Evolutionary conservation across 2,888 invertebrate species (phyloP).

Genomic region (Drosophila eohydei): DNA sequence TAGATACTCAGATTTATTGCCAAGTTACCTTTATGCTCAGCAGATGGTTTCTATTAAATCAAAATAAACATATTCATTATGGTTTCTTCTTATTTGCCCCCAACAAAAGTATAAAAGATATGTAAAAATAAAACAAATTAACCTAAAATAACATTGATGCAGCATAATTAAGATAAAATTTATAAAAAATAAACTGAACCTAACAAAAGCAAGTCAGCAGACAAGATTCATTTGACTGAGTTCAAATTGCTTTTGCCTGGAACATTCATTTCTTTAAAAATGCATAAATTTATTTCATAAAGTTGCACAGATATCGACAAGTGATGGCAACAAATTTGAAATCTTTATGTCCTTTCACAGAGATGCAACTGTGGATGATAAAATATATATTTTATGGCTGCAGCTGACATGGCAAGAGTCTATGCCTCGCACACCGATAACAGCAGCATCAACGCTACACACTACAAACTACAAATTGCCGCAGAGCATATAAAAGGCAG

Average conservation of each 20-base stretch:
- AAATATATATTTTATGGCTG: slow-evolving; percentile 65
- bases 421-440: slow-evolving; percentile 39
- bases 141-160: not conserved
- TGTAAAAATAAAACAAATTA: not conserved
- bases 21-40: not conserved
- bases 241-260: not conserved
- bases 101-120: no score
- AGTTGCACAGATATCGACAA: slow-evolving; percentile 22
- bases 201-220: no score
- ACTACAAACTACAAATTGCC: slow-evolving; percentile 68
- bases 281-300: slow-evolving; percentile 26
- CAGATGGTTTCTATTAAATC: not conserved
- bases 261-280: not conserved
- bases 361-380: slow-evolving; percentile 47
- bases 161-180: not conserved
- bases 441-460: slow-evolving; percentile 34
- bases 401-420: slow-evolving; percentile 34
- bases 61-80: not conserved
- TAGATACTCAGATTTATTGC: not conserved
- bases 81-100: no score
- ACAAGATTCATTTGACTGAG: not conserved
- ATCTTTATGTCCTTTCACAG: slow-evolving; percentile 10
- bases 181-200: not conserved
- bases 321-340: slow-evolving; percentile 15
- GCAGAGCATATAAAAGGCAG: slow-evolving; percentile 60